Evolutionary conservation across 1,140 invertebrate genomes (phyloP).

Genomic region (Drosophila pachea): DNA sequence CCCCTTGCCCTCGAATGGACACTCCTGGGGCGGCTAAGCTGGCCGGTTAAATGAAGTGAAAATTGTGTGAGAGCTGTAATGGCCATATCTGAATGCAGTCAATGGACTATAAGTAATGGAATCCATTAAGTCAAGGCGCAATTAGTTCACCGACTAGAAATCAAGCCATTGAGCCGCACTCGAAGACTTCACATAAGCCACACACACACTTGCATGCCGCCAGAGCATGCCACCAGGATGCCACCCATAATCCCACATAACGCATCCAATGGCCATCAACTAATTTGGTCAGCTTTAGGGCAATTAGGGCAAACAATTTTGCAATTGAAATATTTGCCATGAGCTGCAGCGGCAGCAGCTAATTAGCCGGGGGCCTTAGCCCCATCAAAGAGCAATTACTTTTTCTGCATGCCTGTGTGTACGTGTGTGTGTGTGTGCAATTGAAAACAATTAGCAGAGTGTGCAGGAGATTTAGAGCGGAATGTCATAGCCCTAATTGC

Average conservation of each 20-base stretch:
- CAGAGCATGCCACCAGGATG: too few species aligned
- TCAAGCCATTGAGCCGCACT: too few species aligned
- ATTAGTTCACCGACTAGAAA: too few species aligned
- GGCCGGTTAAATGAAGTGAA: background rate
- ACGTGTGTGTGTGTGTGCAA: slow-evolving; percentile 51
- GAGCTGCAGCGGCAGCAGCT: slow-evolving; percentile 41
- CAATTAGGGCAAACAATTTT: slow-evolving; percentile 41
- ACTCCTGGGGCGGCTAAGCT: background rate
- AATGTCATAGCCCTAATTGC: slow-evolving; percentile 75
- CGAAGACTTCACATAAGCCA: too few species aligned
- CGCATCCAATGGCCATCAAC: slow-evolving; percentile 8
- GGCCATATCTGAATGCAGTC: background rate
- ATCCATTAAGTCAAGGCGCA: too few species aligned
- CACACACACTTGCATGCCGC: too few species aligned
- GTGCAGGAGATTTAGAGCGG: slow-evolving; percentile 74
- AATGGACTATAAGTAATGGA: too few species aligned
- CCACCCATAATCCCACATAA: slow-evolving; percentile 13
- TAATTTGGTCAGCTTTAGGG: slow-evolving; percentile 45
- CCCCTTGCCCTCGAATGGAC: too few species aligned
- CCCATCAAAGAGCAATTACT: slow-evolving; percentile 63
- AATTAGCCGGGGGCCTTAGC: slow-evolving; percentile 53
- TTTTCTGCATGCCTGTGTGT: slow-evolving; percentile 26
- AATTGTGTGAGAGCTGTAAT: slow-evolving; percentile 3
- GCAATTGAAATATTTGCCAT: slow-evolving; percentile 49
- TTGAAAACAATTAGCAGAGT: slow-evolving; percentile 76